These are phyloP conservation scores for Phaethon lepturus DNA, from an alignment of 2,113 vertebrate species.

Conservation along the genomic window DNA sequence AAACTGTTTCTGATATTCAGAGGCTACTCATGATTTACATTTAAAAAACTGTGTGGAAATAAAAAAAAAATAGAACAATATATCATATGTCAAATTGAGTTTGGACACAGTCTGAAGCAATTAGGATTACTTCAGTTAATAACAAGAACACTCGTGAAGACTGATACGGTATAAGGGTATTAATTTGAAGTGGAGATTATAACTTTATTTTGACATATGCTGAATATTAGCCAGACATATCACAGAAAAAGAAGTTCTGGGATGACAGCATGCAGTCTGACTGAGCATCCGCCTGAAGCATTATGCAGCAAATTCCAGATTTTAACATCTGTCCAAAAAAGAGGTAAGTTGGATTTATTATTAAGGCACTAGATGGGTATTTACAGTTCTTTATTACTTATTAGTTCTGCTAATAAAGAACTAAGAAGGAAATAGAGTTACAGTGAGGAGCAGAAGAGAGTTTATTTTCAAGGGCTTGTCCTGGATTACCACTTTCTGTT, in stretches of 20 bases:
- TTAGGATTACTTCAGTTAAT: conserved; percentile 50
- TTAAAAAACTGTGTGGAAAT: neutral
- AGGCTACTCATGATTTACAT: conserved; percentile 14
- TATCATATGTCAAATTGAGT: neutral
- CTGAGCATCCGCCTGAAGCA: conserved; percentile 8
- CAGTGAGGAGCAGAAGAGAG: neutral
- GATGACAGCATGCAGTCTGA: neutral
- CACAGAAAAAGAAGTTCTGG: neutral
- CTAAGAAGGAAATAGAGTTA: neutral
- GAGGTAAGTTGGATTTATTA: neutral
- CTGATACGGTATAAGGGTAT: conserved; percentile 41
- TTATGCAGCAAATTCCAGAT: conserved; percentile 16
- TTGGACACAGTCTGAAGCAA: conserved; percentile 56
- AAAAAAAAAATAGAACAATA: neutral
- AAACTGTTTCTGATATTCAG: neutral
- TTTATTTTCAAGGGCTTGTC: neutral
- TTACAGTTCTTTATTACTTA: neutral
- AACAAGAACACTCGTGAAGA: conserved; percentile 42
- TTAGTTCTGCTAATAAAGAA: neutral
- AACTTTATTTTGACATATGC: conserved; percentile 48
- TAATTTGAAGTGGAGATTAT: conserved; percentile 67
- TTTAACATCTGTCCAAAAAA: conserved; percentile 23
- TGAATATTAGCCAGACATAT: conserved; percentile 41
- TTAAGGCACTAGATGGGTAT: neutral
- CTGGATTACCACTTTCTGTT: neutral